These are phyloP conservation scores for Astreopora myriophthalma DNA, from an alignment of 64 coral and sea anemone species.

Conservation along the genomic window DNA sequence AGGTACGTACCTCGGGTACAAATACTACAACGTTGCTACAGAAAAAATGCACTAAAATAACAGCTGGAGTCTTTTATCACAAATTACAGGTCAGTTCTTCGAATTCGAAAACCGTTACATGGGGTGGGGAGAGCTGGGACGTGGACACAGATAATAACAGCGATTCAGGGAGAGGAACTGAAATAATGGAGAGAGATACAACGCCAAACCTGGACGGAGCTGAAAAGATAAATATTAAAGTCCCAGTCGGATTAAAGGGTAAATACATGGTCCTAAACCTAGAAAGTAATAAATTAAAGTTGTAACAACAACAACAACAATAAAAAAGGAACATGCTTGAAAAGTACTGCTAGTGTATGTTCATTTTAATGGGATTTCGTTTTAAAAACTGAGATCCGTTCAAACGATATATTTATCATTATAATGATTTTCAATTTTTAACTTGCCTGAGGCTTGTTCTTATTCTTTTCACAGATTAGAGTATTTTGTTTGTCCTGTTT, in stretches of 20 bases:
- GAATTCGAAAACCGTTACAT: not conserved
- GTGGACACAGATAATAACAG: not conserved
- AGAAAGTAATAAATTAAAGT: not conserved
- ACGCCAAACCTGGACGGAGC: not conserved
- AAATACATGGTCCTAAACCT: not conserved
- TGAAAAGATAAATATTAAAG: not conserved
- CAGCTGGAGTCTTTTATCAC: not conserved
- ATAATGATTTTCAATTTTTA: no score
- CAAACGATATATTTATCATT: no score
- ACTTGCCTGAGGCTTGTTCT: no score
- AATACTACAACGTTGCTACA: no score
- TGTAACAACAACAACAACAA: not conserved
- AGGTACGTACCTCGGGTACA: no score
- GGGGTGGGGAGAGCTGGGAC: not conserved
- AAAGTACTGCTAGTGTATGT: no score
- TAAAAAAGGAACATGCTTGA: not conserved
- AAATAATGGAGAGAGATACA: not conserved
- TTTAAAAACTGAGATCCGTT: no score
- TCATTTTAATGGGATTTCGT: no score
- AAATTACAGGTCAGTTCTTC: not conserved
- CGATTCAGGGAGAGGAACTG: conserved; percentile 22
- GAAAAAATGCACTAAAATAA: not conserved
- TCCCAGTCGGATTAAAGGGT: conserved; percentile 1
- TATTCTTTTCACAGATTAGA: not conserved
- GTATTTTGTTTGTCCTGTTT: not conserved